A percentile compares a stretch with the other conserved stretches of the same genome.
These are phyloP conservation scores for Aix galericulata DNA, from an alignment of 2,113 vertebrate species.

Conservation along the genomic window DNA sequence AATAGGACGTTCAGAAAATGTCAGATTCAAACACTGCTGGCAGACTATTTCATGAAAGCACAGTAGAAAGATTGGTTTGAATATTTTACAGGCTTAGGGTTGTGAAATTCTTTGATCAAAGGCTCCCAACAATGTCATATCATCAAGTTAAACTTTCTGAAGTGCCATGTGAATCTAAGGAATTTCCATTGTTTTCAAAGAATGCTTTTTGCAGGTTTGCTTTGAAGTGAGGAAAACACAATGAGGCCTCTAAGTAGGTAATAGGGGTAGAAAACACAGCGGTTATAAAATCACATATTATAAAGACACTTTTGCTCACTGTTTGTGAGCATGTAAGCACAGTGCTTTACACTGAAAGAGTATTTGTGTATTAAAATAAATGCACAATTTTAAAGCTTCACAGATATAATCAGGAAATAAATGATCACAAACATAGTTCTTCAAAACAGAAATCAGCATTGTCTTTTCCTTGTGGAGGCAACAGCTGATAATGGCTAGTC, in stretches of 20 bases:
- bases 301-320: constrained; percentile 23
- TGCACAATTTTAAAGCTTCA: background rate
- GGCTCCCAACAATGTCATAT: background rate
- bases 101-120: constrained; percentile 56
- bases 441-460: background rate
- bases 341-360: background rate
- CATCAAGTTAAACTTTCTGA: constrained; percentile 43
- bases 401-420: background rate
- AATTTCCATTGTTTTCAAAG: constrained; percentile 62
- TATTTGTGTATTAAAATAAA: background rate
- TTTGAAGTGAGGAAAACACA: constrained; percentile 52
- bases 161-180: constrained; percentile 5
- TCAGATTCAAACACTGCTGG: background rate
- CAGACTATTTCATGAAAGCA: background rate
- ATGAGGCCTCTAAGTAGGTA: constrained; percentile 6
- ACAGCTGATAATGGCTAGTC: background rate
- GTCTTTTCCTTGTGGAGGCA: background rate
- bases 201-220: constrained; percentile 20
- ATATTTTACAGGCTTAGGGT: constrained; percentile 16
- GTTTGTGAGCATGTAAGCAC: background rate
- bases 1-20: background rate
- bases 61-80: background rate
- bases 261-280: constrained; percentile 21
- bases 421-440: background rate
- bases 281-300: constrained; percentile 4